Evolutionary conservation across 2,797 vertebrate genomes (phyloP), one percentile per base, ranked within the genome.

Genomic region (Takifugu ocellatus): DNA sequence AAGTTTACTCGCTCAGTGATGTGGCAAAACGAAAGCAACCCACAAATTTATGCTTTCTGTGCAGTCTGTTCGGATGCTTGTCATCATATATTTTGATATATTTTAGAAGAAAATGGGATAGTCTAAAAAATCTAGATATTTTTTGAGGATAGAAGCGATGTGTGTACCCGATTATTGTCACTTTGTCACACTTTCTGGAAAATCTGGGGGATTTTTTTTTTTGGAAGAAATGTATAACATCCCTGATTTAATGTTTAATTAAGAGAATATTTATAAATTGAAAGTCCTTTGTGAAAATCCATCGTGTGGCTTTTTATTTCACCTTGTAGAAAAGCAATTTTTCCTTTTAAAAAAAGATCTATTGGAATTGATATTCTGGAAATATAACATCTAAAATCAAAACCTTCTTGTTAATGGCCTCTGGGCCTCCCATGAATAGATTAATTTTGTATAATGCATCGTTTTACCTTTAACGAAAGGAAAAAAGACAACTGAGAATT

Each of bases 211-310:
- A 55, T 51, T 51, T 51, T 51, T 31, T 51, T 51, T 51, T 84
- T 83, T 79, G 53, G 61, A 81, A 85, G 71, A 82, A 75, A 74
- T 76, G 72, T 86, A 77, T 85, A 88, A 84, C 83, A 87, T 87
- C 84, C 83, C 81, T 84, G 90, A 89, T 88, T 87, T 91, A 84
- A 87, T 90, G 87, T 91, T 88, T 59, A 74, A 83, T 83, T 87
- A 82, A 87, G 86, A 90, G 77, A 89, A 81, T 92, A 89, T 92
- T 92, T 91, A 90, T 91, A 90, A 90, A 79, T 83, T 83, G 86
- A 68, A 89, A 86, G 81, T 88, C 74, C 83, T 91, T 90, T 89
- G 89, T 90, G 86, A 86, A 86, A 75, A 55, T n/a, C 15, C 12
- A 51, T 55, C 57, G 43, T 81, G 51, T 47, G 74, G 5, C 25